phyloP scores from a whole-genome alignment of 1,140 invertebrate genomes.

The Cephus cinctus region DNA sequence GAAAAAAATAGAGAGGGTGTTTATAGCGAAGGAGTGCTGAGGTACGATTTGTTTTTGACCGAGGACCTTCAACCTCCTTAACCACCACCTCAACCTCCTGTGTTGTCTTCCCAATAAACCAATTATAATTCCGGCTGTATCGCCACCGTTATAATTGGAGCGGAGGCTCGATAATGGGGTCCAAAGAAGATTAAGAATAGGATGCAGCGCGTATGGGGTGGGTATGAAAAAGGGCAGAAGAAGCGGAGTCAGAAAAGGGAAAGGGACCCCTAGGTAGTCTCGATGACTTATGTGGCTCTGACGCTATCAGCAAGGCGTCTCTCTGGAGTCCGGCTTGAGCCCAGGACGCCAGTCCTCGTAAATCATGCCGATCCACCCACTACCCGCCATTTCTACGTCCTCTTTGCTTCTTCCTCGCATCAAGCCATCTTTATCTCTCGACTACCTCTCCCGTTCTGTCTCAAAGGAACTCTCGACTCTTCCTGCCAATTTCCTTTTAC shows the following conservation, averaged over 20 bases:
- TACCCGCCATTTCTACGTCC: conserved; percentile 15
- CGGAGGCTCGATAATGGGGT: conserved; percentile 48
- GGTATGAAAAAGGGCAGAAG: conserved; percentile 8
- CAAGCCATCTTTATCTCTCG: too few relatives aligned
- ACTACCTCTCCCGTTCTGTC: conserved; percentile 21
- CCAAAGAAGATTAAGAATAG: conserved; percentile 55
- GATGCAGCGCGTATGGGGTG: conserved; percentile 24
- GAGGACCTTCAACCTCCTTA: not conserved
- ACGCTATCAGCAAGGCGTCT: conserved; percentile 56
- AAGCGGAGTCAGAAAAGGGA: conserved; percentile 1
- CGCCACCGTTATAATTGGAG: conserved; percentile 50
- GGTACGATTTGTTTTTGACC: too few relatives aligned
- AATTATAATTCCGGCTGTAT: conserved; percentile 51
- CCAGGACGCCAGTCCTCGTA: conserved; percentile 49
- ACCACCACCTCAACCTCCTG: not conserved
- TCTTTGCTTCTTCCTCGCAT: conserved; percentile 19
- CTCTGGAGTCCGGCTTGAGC: conserved; percentile 52
- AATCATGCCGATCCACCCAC: conserved; percentile 57
- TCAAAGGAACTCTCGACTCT: too few relatives aligned
- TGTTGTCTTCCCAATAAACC: conserved; percentile 28
- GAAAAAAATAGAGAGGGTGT: too few relatives aligned
- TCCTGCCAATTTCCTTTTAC: too few relatives aligned
- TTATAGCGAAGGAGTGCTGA: too few relatives aligned
- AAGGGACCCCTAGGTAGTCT: conserved; percentile 39
- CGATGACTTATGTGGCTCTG: conserved; percentile 58